Evolutionary conservation across 2,113 vertebrate species (phyloP), one percentile per base, ranked within the genome.

Genomic region (Misgurnus anguillicaudatus): DNA sequence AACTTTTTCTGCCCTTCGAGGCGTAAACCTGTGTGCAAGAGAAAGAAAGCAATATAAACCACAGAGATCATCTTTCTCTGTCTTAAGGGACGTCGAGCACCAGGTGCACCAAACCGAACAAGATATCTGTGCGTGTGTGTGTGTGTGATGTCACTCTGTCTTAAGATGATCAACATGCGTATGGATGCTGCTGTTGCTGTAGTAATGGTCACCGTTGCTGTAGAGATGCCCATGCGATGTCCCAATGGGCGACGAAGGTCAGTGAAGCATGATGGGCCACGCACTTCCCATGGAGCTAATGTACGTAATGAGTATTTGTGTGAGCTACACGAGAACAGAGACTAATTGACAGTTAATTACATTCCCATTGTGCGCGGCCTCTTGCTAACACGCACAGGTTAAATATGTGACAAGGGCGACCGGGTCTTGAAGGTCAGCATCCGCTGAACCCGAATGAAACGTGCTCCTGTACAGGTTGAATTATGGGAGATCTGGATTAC

Each of bases 141-240:
- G 65, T 41, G 24, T 10, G 39, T 47, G 7, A 14, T 80, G 39
- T 19, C 62, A 31, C 8, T 71, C 17, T 60, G 39, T 51, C 57
- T 58, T 53, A 19, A 31, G 24, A 31, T 6, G 6, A 64, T 75
- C 70, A 60, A 24, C 38, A 24, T 41, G 42, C 14, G 70, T 64
- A 62, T 73, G 63, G 76, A 82, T 51, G n/a, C 36, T 51, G n/a
- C 36, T n/a, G 80, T 82, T 82, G 75, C 75, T 31, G 58, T 71
- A 62, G 60, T 62, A 65, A 77, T 77, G 42, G 65, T 64, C 65
- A 48, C 47, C 11, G 73, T 77, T 69, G 55, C 79, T 53, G 47
- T 57, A 77, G 73, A 19, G 75, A 78, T 82, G 21, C 80, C 67
- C 80, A 51, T 78, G 61, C 10, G 21, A 41, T 64, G 10, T 76